These are phyloP conservation scores for Heliopora coerulea DNA, from an alignment of 92 coral and sea anemone genomes.

Conservation along the genomic window DNA sequence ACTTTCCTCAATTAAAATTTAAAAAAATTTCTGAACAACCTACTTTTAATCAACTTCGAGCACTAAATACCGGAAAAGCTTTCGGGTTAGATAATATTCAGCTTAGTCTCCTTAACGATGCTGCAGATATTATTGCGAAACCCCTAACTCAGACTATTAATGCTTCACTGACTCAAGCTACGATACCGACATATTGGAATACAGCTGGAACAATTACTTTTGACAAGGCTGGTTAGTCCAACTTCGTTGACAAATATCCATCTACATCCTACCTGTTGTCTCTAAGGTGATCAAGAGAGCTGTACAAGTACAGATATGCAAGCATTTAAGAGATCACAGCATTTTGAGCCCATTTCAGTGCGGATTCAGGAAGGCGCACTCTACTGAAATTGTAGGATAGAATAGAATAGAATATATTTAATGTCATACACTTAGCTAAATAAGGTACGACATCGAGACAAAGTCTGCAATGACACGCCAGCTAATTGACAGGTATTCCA, in stretches of 20 bases:
- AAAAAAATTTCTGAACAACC: too few relatives aligned
- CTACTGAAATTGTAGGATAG: too few relatives aligned
- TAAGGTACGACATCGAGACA: too few relatives aligned
- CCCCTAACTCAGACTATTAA: slow-evolving; percentile 12
- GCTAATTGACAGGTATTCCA: too few relatives aligned
- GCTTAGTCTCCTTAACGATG: slow-evolving; percentile 33
- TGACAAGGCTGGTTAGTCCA: slow-evolving; percentile 47
- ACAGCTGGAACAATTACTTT: slow-evolving; percentile 49
- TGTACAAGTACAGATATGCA: slow-evolving; percentile 50
- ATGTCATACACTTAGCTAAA: too few relatives aligned
- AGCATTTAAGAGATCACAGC: slow-evolving; percentile 46
- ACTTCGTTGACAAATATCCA: slow-evolving; percentile 56
- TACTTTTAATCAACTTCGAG: slow-evolving; percentile 1
- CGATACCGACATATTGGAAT: slow-evolving; percentile 56
- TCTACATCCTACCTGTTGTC: slow-evolving; percentile 54
- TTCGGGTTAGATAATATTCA: slow-evolving; percentile 41
- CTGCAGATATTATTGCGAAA: slow-evolving; percentile 25
- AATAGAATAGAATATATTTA: too few relatives aligned
- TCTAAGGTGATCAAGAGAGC: slow-evolving; percentile 54
- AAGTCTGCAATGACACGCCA: too few relatives aligned
- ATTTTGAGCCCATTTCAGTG: slow-evolving; percentile 56
- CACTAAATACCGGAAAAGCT: slow-evolving; percentile 35
- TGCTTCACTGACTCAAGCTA: slow-evolving; percentile 33
- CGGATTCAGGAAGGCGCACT: slow-evolving; percentile 57
- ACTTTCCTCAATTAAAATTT: too few relatives aligned